Base-by-base conservation (phyloP, 2,888 invertebrate genomes). In the Candidula unifasciata region DNA sequence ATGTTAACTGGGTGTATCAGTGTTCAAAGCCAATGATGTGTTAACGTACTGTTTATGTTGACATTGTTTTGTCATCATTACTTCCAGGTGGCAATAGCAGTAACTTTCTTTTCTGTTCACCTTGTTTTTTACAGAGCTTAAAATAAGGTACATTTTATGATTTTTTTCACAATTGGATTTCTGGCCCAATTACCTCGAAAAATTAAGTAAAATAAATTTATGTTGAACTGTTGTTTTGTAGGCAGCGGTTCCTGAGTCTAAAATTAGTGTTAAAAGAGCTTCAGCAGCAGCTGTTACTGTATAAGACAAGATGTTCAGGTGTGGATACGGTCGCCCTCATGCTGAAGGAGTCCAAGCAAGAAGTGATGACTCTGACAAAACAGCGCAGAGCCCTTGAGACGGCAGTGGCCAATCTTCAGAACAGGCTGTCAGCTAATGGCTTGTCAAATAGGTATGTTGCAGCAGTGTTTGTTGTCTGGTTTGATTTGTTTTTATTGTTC, bases 251-350 rank as follows among this genome's bases (percentile, higher is more conserved):
- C 37, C 78, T 24, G 57, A 80, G 44, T 35, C 54, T 84, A 76
- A 80, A 74, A 30, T 60, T 84, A 6, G 74, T 84, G 27, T 37
- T 80, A 27, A 80, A 76, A 54, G 84, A 80, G 37, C 37, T 90
- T 18, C 89, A 90, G 79, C 86, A 89, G 24, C 90, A 90, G 69
- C 78, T 91, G 27, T 88, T 90, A 18, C 82, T 88, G 0, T 86
- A 89, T 37, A 91, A 90, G 83, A 87, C 89, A 8, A 85, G 89
- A 27, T 89, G 89, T 64, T 90, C 89, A 54, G 91, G 91, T 0
- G 89, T 90, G 24, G 90, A 90, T 71, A 91, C 91, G 27, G 89
- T 91, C 8, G 89, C 90, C 13, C 88, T 88, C 81, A 87, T 91
- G 27, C 80, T 91, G 78, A 89, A 89, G 57, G 91, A 91, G 82